These are phyloP conservation scores for Cotesia chilonis DNA, from an alignment of 1,140 invertebrate genomes.

Conservation along the genomic window DNA sequence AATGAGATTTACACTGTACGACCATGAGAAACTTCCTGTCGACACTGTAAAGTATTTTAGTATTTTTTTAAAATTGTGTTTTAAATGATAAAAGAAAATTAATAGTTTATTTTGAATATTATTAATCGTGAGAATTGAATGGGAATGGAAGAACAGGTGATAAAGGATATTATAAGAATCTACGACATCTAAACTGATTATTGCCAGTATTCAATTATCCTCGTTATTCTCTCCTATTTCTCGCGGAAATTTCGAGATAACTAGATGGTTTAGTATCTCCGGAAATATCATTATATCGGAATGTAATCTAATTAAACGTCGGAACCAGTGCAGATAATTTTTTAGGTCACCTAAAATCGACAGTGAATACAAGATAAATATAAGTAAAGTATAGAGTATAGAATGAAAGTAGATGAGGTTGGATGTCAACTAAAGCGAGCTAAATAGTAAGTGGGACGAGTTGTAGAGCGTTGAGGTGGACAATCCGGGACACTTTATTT, in stretches of 20 bases:
- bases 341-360: no score
- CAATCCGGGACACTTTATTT: slow-evolving; percentile 14
- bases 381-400: neutral
- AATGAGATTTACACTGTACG: slow-evolving; percentile 7
- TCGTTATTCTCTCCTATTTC: slow-evolving; percentile 7
- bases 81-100: no score
- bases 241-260: slow-evolving; percentile 11
- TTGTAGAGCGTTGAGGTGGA: slow-evolving; percentile 26
- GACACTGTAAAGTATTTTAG: neutral
- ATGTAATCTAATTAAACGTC: neutral
- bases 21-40: slow-evolving; percentile 17
- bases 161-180: no score
- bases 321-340: neutral
- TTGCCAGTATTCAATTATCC: slow-evolving; percentile 5
- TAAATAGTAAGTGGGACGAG: slow-evolving; percentile 22
- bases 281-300: neutral
- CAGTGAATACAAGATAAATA: neutral
- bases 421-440: slow-evolving; percentile 17
- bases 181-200: neutral
- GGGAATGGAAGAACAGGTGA: no score
- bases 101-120: no score
- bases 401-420: neutral
- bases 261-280: neutral
- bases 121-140: no score
- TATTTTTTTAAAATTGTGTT: neutral